These are phyloP conservation scores for Agonopterix heracliana DNA, from an alignment of 2,888 invertebrate genomes.

Conservation along the genomic window DNA sequence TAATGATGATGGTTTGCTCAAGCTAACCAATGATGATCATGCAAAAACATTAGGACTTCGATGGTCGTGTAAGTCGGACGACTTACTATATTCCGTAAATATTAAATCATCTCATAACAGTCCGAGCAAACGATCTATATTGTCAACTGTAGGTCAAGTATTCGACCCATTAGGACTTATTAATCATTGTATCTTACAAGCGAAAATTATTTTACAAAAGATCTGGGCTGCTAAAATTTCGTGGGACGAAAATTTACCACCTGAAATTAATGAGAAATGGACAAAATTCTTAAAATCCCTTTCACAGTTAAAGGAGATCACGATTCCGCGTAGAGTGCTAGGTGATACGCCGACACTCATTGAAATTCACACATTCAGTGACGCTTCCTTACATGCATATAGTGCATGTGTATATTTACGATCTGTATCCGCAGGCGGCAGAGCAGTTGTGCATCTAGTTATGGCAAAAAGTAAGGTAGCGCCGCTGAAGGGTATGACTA, in stretches of 20 bases:
- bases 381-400: slow-evolving; percentile 9
- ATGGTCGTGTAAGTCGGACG: neutral
- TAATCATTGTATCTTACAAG: slow-evolving; percentile 6
- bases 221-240: slow-evolving; percentile 8
- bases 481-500: slow-evolving; percentile 11
- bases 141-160: slow-evolving; percentile 10
- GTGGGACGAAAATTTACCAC: slow-evolving; percentile 9
- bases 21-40: neutral
- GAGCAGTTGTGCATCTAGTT: slow-evolving; percentile 3
- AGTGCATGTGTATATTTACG: slow-evolving; percentile 11
- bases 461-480: slow-evolving; percentile 11
- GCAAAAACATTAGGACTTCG: neutral
- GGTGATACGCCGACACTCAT: neutral
- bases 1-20: neutral
- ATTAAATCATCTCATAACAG: neutral
- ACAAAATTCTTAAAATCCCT: slow-evolving; percentile 1
- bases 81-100: neutral
- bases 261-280: slow-evolving; percentile 3
- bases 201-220: slow-evolving; percentile 9
- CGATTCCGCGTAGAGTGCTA: slow-evolving; percentile 3
- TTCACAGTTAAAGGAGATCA: slow-evolving; percentile 3
- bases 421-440: neutral
- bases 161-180: slow-evolving; percentile 12
- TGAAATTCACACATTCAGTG: slow-evolving; percentile 10
- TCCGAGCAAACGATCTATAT: neutral